phyloP scores from a whole-genome alignment of 2,888 invertebrate species.

The Lithophane ornitopus region DNA sequence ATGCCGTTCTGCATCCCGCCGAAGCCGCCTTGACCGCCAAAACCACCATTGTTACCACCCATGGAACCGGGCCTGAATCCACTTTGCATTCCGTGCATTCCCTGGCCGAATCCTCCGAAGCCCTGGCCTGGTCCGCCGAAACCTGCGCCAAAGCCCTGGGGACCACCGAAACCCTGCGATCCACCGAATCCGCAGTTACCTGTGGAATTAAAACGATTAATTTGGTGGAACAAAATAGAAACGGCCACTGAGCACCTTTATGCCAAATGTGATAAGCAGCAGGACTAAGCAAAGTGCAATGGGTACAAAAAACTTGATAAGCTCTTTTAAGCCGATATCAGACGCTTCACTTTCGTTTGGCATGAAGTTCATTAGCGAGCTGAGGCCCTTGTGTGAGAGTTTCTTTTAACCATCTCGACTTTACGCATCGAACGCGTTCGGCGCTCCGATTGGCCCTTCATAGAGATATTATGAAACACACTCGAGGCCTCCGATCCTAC shows the following conservation, averaged over 20 bases:
- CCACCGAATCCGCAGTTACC: slow-evolving; percentile 61
- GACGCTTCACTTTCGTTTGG: not conserved
- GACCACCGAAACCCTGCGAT: slow-evolving; percentile 55
- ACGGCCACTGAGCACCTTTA: not conserved
- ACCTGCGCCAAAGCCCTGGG: slow-evolving; percentile 54
- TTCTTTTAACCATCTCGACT: too few relatives aligned
- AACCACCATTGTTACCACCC: slow-evolving; percentile 49
- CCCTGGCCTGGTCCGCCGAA: slow-evolving; percentile 43
- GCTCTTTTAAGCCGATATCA: too few relatives aligned
- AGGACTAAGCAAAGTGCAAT: not conserved
- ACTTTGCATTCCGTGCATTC: slow-evolving; percentile 50
- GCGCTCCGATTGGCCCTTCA: too few relatives aligned
- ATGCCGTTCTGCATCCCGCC: slow-evolving; percentile 57
- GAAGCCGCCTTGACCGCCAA: slow-evolving; percentile 45
- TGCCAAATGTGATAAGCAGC: not conserved
- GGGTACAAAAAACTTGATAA: too few relatives aligned
- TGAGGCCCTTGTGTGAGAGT: too few relatives aligned
- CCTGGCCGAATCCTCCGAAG: slow-evolving; percentile 60
- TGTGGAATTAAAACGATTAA: slow-evolving; percentile 1
- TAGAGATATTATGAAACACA: too few relatives aligned
- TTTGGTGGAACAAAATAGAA: not conserved
- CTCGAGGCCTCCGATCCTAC: too few relatives aligned
- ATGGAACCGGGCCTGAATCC: slow-evolving; percentile 48
- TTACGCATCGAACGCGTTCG: too few relatives aligned
- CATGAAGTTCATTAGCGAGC: not conserved